These are phyloP conservation scores for Goniozus legneri DNA, from an alignment of 1,140 invertebrate species.

Conservation along the genomic window DNA sequence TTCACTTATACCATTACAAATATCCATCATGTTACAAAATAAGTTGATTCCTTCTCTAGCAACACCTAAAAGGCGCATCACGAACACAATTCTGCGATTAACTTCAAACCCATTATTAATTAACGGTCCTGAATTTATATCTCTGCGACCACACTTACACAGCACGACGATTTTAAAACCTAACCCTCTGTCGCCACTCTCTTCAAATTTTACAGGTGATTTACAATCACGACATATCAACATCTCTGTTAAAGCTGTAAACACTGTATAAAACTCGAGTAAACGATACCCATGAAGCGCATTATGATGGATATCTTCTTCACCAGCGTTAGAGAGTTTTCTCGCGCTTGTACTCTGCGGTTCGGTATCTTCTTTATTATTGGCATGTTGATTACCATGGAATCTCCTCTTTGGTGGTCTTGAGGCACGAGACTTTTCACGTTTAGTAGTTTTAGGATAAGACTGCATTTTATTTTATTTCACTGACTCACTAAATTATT, in stretches of 20 bases:
- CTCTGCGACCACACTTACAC: slow-evolving; percentile 11
- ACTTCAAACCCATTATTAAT: slow-evolving; percentile 13
- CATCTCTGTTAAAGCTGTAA: slow-evolving; percentile 10
- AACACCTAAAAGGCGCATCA: slow-evolving; percentile 13
- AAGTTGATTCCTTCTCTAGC: slow-evolving; percentile 10
- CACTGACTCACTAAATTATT: too few relatives aligned
- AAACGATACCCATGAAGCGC: slow-evolving; percentile 11
- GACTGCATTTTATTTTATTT: too few relatives aligned
- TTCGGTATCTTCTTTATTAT: slow-evolving; percentile 6
- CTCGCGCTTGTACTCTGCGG: slow-evolving; percentile 4
- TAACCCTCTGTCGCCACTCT: slow-evolving; percentile 11
- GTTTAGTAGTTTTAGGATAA: too few relatives aligned
- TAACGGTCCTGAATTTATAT: slow-evolving; percentile 13
- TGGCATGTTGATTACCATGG: slow-evolving; percentile 6
- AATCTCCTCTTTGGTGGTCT: slow-evolving; percentile 5
- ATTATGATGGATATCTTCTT: slow-evolving; percentile 8
- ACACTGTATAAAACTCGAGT: slow-evolving; percentile 14
- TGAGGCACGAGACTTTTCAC: too few relatives aligned
- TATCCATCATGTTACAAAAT: slow-evolving; percentile 13
- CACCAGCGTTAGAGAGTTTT: slow-evolving; percentile 9
- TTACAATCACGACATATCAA: slow-evolving; percentile 12
- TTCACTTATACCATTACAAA: slow-evolving; percentile 3
- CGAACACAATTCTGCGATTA: slow-evolving; percentile 12
- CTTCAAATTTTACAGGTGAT: slow-evolving; percentile 12
- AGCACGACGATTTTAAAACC: slow-evolving; percentile 16